These are phyloP conservation scores for Pseudonaja textilis DNA, from an alignment of 2,113 vertebrate species.

Conservation along the genomic window DNA sequence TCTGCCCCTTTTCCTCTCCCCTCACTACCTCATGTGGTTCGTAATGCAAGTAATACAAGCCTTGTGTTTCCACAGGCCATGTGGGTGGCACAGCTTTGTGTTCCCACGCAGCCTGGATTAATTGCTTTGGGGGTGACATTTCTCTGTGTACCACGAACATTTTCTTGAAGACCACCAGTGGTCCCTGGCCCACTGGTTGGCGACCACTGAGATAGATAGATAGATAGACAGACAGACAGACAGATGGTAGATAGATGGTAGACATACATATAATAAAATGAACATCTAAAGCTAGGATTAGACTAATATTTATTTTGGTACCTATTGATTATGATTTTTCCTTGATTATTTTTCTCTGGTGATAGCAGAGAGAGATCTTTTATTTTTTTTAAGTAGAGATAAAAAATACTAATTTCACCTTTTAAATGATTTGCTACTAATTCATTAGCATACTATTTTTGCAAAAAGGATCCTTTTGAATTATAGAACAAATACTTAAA, in stretches of 20 bases:
- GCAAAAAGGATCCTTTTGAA: neutral
- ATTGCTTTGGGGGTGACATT: no score
- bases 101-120: no score
- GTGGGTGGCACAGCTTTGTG: no score
- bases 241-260: neutral
- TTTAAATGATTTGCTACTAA: neutral
- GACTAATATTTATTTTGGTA: slow-evolving; percentile 32
- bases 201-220: no score
- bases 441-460: neutral
- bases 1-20: no score
- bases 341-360: neutral
- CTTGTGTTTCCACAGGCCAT: no score
- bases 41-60: no score
- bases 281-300: slow-evolving; percentile 55
- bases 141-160: no score
- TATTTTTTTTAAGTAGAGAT: neutral
- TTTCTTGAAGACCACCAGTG: no score
- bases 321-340: neutral
- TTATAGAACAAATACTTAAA: neutral
- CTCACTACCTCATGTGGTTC: no score
- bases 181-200: no score
- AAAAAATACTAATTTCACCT: neutral
- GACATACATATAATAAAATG: neutral
- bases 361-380: neutral
- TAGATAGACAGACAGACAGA: neutral